phyloP scores from a whole-genome alignment of 2,888 invertebrate genomes.

The Nematopogon swammerdamellus region DNA sequence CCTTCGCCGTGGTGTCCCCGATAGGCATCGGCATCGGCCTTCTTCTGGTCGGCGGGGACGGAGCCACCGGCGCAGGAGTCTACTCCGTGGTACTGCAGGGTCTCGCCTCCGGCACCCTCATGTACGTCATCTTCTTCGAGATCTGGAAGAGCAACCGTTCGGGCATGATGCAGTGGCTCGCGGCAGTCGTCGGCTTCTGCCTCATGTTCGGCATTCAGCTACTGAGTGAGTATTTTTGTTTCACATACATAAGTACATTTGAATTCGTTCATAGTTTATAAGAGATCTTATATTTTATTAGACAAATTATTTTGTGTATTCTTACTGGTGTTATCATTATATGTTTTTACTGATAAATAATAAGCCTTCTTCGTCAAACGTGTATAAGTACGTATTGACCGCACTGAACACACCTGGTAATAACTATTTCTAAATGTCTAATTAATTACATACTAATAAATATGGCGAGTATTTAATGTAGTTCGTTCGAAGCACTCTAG shows the following conservation, averaged over 20 bases:
- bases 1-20: conserved; percentile 78
- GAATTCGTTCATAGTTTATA: too few relatives aligned
- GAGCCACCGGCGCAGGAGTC: conserved; percentile 56
- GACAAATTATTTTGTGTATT: not conserved
- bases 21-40: conserved; percentile 76
- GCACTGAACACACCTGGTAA: too few relatives aligned
- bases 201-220: conserved; percentile 70
- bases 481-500: too few relatives aligned
- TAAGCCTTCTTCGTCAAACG: too few relatives aligned
- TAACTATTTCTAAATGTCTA: too few relatives aligned
- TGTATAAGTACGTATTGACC: too few relatives aligned
- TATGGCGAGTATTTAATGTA: too few relatives aligned
- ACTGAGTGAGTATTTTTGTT: conserved; percentile 44
- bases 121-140: conserved; percentile 97
- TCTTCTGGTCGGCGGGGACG: conserved; percentile 56
- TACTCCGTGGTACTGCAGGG: conserved; percentile 73
- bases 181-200: conserved; percentile 66
- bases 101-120: conserved; percentile 85
- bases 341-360: too few relatives aligned
- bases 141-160: conserved; percentile 61
- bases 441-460: too few relatives aligned
- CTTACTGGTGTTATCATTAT: too few relatives aligned
- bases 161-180: conserved; percentile 63
- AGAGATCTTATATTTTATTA: conserved; percentile 1
- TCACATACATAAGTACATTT: not conserved